phyloP scores from a whole-genome alignment of 1,140 invertebrate genomes.

The Heliconius nattereri region DNA sequence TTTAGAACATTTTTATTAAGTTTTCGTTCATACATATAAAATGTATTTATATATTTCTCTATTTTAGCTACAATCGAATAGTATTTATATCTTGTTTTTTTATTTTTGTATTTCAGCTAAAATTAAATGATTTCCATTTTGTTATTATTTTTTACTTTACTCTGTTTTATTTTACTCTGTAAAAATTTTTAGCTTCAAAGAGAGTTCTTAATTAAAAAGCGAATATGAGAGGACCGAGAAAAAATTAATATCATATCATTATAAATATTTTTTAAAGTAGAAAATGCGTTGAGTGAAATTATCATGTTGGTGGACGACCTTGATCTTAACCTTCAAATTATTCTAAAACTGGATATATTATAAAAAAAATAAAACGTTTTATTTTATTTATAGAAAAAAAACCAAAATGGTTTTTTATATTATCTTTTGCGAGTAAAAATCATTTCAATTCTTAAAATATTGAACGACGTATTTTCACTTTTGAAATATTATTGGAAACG shows the following conservation, averaged over 20 bases:
- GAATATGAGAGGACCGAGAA: background rate
- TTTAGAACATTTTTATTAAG: background rate
- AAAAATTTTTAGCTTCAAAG: background rate
- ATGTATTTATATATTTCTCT: background rate
- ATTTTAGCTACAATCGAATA: background rate
- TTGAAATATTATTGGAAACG: too few relatives aligned
- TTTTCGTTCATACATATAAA: background rate
- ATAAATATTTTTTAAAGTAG: background rate
- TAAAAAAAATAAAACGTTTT: too few relatives aligned
- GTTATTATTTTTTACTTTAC: background rate
- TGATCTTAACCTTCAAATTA: background rate
- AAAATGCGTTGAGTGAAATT: background rate
- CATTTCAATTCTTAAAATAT: too few relatives aligned
- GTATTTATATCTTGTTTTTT: too few relatives aligned
- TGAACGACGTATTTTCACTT: too few relatives aligned
- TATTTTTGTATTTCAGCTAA: background rate
- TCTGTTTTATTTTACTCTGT: background rate
- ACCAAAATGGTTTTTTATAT: too few relatives aligned
- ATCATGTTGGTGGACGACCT: background rate
- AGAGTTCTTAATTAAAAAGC: slow-evolving; percentile 8
- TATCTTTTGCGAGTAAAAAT: too few relatives aligned
- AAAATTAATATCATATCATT: slow-evolving; percentile 5
- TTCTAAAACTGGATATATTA: background rate
- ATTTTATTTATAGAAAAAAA: too few relatives aligned
- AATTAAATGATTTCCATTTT: background rate